Evolutionary conservation across 1,140 invertebrate genomes (phyloP), one percentile per base, ranked within the genome.

Genomic region (Chlorops oryzae): DNA sequence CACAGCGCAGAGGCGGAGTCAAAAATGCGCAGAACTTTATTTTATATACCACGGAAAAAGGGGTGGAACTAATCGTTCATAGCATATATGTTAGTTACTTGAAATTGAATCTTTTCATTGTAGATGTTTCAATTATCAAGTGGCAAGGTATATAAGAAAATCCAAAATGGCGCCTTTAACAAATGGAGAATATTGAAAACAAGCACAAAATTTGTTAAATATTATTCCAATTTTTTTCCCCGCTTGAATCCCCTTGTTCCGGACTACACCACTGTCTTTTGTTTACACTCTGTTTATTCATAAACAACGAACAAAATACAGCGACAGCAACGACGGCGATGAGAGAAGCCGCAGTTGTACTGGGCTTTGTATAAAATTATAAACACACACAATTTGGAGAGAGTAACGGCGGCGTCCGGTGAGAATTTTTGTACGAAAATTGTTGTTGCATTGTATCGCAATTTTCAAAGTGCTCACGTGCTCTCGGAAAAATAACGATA

Each of bases 241-340:
- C n/a, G n/a, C n/a, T n/a, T n/a, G n/a, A n/a, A n/a, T n/a, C n/a
- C 34, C 51, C 62, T 59, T 37, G n/a, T 20, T 22, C 9, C 4
- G 39, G 50, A 17, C 38, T 55, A 55, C 65, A 54, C 58, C 65
- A 47, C 65, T 69, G 65, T 41, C 17, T 42, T 56, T 68, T 68
- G 65, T 69, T 69, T 69, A 68, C 65, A 41, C 55, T 42, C 58
- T 68, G 61, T 68, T 68, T 68, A 63, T 55, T 39, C 27, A 52
- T 55, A 58, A 49, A 41, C 57, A 52, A 42, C 45, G 25, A 32
- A 27, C n/a, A 15, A 20, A 25, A 40, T 32, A 45, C 17, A 47
- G 28, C 52, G 49, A 62, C 57, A 59, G 54, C 51, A 62, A 47
- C 56, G 57, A 53, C 57, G 49, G 50, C 49, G 27, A 54, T 40